phyloP scores from a whole-genome alignment of 2,888 invertebrate genomes.

The Epistrophella euchroma region DNA sequence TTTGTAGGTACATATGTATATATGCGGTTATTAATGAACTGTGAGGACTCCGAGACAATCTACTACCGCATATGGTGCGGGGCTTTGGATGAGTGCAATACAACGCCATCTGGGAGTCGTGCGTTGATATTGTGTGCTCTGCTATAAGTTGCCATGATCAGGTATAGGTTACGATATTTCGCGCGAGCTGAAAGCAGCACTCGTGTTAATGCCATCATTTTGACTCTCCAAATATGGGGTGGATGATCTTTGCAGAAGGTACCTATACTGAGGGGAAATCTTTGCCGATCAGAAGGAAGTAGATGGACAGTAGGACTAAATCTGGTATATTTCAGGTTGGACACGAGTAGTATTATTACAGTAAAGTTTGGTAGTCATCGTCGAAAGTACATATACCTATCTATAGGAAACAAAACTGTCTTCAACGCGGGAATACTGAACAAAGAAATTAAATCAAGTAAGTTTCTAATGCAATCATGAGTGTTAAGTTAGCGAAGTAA shows the following conservation, averaged over 20 bases:
- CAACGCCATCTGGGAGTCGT: conserved; percentile 68
- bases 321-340: conserved; percentile 38
- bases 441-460: neutral
- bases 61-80: conserved; percentile 66
- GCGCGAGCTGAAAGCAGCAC: conserved; percentile 20
- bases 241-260: conserved; percentile 32
- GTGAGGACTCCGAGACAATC: conserved; percentile 63
- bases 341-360: conserved; percentile 35
- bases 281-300: conserved; percentile 39
- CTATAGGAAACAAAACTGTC: neutral
- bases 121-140: conserved; percentile 54
- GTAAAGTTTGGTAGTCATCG: conserved; percentile 46
- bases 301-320: conserved; percentile 6
- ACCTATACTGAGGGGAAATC: neutral
- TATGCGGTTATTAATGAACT: conserved; percentile 71
- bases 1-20: neutral
- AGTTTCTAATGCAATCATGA: no score
- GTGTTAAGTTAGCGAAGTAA: no score
- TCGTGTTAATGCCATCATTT: conserved; percentile 71
- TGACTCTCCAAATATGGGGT: conserved; percentile 57
- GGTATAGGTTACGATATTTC: conserved; percentile 26
- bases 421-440: neutral
- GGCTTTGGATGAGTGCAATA: conserved; percentile 49
- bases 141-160: conserved; percentile 29
- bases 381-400: neutral